These are phyloP conservation scores for Mirza zaza DNA, from an alignment of 2,113 vertebrate species.

Conservation along the genomic window DNA sequence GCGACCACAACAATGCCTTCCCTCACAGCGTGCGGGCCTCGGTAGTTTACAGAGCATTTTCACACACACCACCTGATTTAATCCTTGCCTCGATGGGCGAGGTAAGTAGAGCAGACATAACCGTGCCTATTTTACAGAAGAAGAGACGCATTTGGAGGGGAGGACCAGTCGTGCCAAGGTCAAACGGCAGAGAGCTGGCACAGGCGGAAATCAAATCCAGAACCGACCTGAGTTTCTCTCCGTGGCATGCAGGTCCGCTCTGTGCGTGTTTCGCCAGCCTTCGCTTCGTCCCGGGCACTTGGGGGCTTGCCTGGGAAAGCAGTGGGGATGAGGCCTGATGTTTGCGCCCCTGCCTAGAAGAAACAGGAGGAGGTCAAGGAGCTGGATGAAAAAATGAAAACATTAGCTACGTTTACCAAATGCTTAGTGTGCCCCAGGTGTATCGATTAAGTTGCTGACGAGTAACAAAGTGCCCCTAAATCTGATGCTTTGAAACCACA, in stretches of 20 bases:
- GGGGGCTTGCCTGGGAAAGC: background rate
- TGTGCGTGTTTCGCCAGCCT: no score
- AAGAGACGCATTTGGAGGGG: background rate
- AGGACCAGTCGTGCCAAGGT: background rate
- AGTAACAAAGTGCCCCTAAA: background rate
- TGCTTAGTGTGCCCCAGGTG: background rate
- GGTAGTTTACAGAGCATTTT: background rate
- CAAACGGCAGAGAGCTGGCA: background rate
- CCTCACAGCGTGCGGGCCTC: rapidly evolving
- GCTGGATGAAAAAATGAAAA: background rate
- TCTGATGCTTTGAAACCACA: background rate
- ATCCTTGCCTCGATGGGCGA: background rate
- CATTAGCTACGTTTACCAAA: background rate
- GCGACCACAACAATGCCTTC: background rate
- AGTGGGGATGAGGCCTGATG: background rate
- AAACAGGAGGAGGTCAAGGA: background rate
- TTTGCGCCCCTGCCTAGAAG: background rate
- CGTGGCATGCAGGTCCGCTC: background rate
- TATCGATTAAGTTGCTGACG: background rate
- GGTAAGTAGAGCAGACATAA: background rate
- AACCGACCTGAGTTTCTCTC: background rate
- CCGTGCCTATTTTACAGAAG: background rate
- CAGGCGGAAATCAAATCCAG: background rate
- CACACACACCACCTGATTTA: background rate
- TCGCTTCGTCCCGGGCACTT: background rate